phyloP scores from a whole-genome alignment of 2,797 vertebrate genomes.

The Zenarchopterus dispar region DNA sequence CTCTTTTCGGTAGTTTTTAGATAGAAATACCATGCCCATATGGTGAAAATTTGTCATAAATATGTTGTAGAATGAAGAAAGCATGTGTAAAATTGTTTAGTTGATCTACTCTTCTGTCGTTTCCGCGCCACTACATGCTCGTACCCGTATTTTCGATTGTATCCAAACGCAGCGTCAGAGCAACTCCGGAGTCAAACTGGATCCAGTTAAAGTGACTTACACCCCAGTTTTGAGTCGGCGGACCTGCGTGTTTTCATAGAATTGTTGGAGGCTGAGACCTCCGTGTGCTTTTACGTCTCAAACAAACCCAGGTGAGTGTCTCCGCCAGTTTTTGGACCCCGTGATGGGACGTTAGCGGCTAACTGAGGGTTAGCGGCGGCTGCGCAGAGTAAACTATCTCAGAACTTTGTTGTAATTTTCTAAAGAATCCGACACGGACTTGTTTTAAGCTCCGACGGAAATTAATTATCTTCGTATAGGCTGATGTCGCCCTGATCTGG shows the following conservation, averaged over 20 bases:
- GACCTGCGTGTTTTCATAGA: rapidly evolving
- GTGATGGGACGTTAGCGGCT: conserved; percentile 3
- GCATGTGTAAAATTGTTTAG: no score
- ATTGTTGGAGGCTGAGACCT: rapidly evolving
- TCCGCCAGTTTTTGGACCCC: not conserved
- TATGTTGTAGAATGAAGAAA: not conserved
- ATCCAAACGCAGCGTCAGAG: conserved; percentile 48
- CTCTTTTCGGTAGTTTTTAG: no score
- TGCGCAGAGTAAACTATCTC: not conserved
- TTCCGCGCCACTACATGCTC: not conserved
- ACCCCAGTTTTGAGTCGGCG: not conserved
- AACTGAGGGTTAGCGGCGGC: not conserved
- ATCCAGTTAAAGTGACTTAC: conserved; percentile 59
- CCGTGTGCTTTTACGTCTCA: not conserved
- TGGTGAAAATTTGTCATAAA: no score
- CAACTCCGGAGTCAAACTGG: conserved; percentile 33
- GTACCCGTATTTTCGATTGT: conserved; percentile 11
- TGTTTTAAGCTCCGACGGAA: no score
- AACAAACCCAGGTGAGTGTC: not conserved
- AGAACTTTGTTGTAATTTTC: not conserved
- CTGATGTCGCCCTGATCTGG: not conserved
- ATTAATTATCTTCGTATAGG: not conserved
- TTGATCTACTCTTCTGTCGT: not conserved
- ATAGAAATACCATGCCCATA: no score
- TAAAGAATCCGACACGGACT: no score